Conservation (phyloP, 2,888 invertebrate species). For the Aethes cnicana region DNA sequence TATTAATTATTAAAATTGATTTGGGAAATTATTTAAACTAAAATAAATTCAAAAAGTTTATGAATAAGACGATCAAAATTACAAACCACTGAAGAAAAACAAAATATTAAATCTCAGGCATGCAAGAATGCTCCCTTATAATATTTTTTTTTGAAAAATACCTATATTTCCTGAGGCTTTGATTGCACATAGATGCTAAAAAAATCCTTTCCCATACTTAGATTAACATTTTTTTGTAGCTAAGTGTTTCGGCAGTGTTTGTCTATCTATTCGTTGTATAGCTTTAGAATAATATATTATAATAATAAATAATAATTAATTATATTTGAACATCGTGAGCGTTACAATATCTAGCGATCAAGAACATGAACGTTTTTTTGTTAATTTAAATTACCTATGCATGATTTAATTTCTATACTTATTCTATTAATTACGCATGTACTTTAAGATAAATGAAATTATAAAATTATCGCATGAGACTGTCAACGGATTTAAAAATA, state of each 20-base stretch:
- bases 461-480: no score
- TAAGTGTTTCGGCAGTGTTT: conserved; percentile 39
- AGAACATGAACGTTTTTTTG: conserved; percentile 42
- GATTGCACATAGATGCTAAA: conserved; percentile 1
- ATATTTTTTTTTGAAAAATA: neutral
- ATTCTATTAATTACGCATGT: no score
- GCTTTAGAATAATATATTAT: conserved; percentile 25
- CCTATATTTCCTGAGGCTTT: neutral
- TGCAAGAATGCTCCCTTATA: conserved; percentile 41
- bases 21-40: no score
- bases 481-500: no score
- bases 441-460: no score
- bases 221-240: conserved; percentile 29
- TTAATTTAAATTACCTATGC: conserved; percentile 43
- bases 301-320: no score
- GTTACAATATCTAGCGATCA: conserved; percentile 74
- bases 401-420: conserved; percentile 38
- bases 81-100: conserved; percentile 4
- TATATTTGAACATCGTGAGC: conserved; percentile 26
- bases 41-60: no score
- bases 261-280: conserved; percentile 29
- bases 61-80: no score
- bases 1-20: no score
- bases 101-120: conserved; percentile 46
- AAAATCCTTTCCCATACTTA: conserved; percentile 1